phyloP scores from a whole-genome alignment of 2,113 vertebrate species.

The Hucho hucho region DNA sequence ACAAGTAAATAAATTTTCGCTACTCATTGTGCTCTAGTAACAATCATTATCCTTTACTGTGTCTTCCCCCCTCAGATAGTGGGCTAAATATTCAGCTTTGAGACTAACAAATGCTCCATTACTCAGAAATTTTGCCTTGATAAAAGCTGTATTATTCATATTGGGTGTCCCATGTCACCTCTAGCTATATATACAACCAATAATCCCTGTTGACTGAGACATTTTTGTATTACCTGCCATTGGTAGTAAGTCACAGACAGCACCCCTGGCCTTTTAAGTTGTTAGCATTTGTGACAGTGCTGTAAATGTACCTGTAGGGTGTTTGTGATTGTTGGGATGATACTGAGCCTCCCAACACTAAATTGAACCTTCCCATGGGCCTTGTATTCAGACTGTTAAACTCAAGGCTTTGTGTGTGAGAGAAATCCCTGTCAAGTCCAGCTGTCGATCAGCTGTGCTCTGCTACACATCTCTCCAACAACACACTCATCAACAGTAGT shows the following conservation, averaged over 20 bases:
- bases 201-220: background rate
- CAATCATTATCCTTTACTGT: background rate
- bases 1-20: conserved; percentile 41
- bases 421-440: background rate
- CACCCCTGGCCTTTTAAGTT: background rate
- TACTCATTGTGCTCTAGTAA: conserved; percentile 13
- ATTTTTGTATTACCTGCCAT: background rate
- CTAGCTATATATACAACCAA: background rate
- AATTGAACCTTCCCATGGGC: conserved; percentile 29
- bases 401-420: background rate
- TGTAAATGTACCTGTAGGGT: background rate
- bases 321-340: background rate
- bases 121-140: background rate
- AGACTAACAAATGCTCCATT: background rate
- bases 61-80: background rate
- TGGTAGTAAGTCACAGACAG: background rate
- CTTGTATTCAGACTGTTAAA: conserved; percentile 31
- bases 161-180: no score
- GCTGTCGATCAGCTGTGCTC: background rate
- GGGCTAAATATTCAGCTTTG: background rate
- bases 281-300: background rate
- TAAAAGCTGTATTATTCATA: no score
- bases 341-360: background rate
- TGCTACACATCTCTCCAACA: background rate
- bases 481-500: background rate